Conservation (phyloP, 2,888 invertebrate genomes). For the Gortyna flavago region DNA sequence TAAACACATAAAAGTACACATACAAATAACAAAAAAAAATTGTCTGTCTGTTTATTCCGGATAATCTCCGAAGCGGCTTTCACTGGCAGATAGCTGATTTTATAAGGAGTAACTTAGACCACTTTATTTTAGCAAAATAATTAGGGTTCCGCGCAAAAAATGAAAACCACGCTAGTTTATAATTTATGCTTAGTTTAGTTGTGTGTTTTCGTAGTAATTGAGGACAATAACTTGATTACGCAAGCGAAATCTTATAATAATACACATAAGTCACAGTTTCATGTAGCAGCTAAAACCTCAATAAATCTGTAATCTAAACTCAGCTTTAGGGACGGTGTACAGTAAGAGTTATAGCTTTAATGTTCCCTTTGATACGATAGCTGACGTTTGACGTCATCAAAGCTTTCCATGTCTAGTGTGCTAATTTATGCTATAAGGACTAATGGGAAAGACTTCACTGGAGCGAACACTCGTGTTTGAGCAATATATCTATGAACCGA, state of each 20-base stretch:
- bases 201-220: not conserved
- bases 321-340: conserved; percentile 33
- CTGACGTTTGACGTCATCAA: conserved; percentile 60
- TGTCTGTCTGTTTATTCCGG: not conserved
- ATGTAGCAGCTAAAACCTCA: conserved; percentile 6
- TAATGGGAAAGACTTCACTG: conserved; percentile 55
- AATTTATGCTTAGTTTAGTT: not conserved
- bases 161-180: not conserved
- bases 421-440: conserved; percentile 53
- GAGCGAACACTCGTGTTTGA: conserved; percentile 46
- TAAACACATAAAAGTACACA: too few species aligned
- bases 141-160: not conserved
- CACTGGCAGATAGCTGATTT: not conserved
- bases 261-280: conserved; percentile 9
- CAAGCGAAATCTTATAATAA: not conserved
- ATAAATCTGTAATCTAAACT: conserved; percentile 35
- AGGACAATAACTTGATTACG: not conserved
- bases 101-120: too few species aligned
- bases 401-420: conserved; percentile 60
- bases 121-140: too few species aligned
- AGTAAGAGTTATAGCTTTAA: conserved; percentile 54
- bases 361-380: conserved; percentile 60
- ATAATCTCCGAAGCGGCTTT: not conserved
- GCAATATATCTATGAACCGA: conserved; percentile 48
- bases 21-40: too few species aligned